Conservation (phyloP, 1,140 invertebrate species). For the Saccostrea echinata region DNA sequence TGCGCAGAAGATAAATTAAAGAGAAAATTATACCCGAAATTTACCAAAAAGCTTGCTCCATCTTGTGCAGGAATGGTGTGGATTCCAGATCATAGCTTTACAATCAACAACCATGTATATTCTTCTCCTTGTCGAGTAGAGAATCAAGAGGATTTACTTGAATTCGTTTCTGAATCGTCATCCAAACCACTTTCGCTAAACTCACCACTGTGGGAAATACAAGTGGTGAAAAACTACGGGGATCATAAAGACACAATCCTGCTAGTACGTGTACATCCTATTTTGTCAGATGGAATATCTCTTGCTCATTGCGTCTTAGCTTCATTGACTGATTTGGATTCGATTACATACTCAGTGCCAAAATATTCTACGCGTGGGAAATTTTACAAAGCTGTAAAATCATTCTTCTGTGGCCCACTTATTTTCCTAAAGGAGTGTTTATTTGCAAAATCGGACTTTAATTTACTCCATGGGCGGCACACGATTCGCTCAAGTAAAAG, state of each 20-base stretch:
- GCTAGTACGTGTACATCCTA: slow-evolving; percentile 82
- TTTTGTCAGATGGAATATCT: slow-evolving; percentile 83
- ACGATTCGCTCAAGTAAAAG: slow-evolving; percentile 70
- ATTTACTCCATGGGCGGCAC: slow-evolving; percentile 74
- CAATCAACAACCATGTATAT: slow-evolving; percentile 82
- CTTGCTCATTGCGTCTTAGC: slow-evolving; percentile 81
- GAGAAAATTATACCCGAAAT: slow-evolving; percentile 80
- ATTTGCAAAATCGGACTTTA: slow-evolving; percentile 71
- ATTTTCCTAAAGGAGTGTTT: slow-evolving; percentile 82
- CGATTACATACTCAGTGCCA: slow-evolving; percentile 74
- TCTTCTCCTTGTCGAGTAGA: slow-evolving; percentile 75
- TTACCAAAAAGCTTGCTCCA: slow-evolving; percentile 76
- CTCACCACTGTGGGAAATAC: slow-evolving; percentile 83
- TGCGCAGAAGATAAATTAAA: slow-evolving; percentile 78
- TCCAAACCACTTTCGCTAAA: slow-evolving; percentile 78
- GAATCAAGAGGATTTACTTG: slow-evolving; percentile 77
- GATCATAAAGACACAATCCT: slow-evolving; percentile 80
- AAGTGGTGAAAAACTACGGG: slow-evolving; percentile 81
- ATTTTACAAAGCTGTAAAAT: slow-evolving; percentile 78
- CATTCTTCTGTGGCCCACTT: slow-evolving; percentile 82
- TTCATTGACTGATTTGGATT: slow-evolving; percentile 81
- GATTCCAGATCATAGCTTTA: slow-evolving; percentile 81
- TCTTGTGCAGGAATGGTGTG: slow-evolving; percentile 81
- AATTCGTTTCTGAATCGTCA: slow-evolving; percentile 80
- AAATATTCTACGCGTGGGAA: slow-evolving; percentile 77